Conservation (phyloP, 2,888 invertebrate species). For the Stenotaenia linearis region DNA sequence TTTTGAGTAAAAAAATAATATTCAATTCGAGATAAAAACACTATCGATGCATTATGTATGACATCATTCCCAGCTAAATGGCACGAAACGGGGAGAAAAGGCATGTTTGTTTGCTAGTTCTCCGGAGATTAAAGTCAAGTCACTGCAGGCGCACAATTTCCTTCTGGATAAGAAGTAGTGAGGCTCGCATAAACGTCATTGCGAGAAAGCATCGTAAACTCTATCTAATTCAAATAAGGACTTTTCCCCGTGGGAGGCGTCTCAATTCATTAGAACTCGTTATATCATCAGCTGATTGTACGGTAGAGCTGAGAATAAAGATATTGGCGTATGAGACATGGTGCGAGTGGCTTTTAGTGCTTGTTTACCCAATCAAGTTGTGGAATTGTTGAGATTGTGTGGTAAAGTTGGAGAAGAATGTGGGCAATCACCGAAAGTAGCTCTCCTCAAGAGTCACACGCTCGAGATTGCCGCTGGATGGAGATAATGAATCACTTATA, state of each 20-base stretch:
- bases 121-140: conserved; percentile 2
- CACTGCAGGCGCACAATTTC: not conserved
- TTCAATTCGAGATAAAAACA: not conserved
- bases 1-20: not conserved
- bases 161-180: not conserved
- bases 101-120: not conserved
- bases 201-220: not conserved
- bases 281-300: not conserved
- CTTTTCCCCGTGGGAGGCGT: not conserved
- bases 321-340: not conserved
- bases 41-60: not conserved
- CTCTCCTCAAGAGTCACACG: not conserved
- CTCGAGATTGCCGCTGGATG: not conserved
- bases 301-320: not conserved
- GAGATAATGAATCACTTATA: not conserved
- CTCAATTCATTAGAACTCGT: not conserved
- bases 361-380: not conserved
- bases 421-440: not conserved
- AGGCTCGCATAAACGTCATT: not conserved
- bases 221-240: not conserved
- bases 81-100: not conserved
- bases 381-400: not conserved
- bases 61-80: not conserved
- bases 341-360: not conserved
- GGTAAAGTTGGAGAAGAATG: not conserved